Conservation (phyloP, 2,888 invertebrate species). For the Limnephilus lunatus region DNA sequence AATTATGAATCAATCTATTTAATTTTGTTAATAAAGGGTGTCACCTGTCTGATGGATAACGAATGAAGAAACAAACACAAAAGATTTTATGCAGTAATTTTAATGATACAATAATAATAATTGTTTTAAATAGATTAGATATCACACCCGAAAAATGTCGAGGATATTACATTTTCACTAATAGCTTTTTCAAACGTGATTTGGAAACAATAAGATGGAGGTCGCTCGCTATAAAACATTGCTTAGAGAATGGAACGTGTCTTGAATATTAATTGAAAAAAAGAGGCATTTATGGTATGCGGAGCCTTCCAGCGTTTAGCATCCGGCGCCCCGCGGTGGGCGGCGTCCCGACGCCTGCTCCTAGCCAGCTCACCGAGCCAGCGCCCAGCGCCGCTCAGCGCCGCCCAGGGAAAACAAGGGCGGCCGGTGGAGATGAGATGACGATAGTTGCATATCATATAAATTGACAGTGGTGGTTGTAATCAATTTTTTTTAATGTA, state of each 20-base stretch:
- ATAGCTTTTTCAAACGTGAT: conserved; percentile 47
- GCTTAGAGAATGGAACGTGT: conserved; percentile 59
- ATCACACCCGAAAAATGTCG: background rate
- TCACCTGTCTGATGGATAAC: too few species aligned
- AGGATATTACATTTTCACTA: conserved; percentile 18
- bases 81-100: background rate
- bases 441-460: background rate
- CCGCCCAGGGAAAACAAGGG: background rate
- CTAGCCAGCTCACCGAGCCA: background rate
- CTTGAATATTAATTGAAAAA: conserved; percentile 65
- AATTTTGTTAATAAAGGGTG: background rate
- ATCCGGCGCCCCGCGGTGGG: conserved; percentile 44
- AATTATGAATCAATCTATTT: background rate
- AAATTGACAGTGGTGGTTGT: background rate
- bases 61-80: background rate
- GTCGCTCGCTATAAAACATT: conserved; percentile 43
- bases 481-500: background rate
- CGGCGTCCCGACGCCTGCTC: conserved; percentile 42
- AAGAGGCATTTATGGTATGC: conserved; percentile 54
- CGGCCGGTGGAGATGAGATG: background rate
- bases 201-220: conserved; percentile 51
- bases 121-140: background rate
- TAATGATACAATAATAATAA: background rate
- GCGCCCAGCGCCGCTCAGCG: background rate
- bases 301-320: conserved; percentile 55